Base-by-base conservation (phyloP, 2,113 vertebrate species). In the Dermatemys mawii region DNA sequence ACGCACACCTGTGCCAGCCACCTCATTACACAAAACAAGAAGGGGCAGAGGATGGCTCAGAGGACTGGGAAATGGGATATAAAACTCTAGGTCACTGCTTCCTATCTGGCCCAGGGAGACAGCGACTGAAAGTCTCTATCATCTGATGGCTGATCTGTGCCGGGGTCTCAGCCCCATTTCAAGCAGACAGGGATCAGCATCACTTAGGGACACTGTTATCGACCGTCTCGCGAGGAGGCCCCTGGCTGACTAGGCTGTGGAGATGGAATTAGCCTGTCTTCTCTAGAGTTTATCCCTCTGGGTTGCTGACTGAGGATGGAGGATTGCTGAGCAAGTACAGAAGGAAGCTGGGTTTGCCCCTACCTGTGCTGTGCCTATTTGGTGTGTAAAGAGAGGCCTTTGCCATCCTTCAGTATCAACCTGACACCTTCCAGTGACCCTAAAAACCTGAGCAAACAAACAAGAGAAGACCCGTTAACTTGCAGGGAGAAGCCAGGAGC, bases 1-100 rank as follows among this genome's bases (percentile, higher is more conserved):
- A 12, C 6, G 1, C 16, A 1, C 24, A 2, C 76, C 76, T 32
- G 21, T 35, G n/a, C 38, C 81, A 73, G 49, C 48, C 1, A 0
- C 16, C n/a, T 85, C 53, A 38, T 60, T 60, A 57, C 13, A 0
- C 60, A 57, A 44, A 80, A 70, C 27, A 10, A 4, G 4, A 29
- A 1, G 13, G 86, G 57, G 82, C 70, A 32, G 35, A 0, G 0
- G 32, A 46, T 49, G 48, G 60, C 83, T 48, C 54, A 21, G 13
- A 75, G 73, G 35, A n/a, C 73, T 75, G 2, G 0, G 44, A 73
- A 89, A n/a, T 53, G 35, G 79, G 81, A 11, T 6, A 5, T 8
- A 1, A 1, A 14, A 91, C 76, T 63, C 60, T 57, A 70, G 9
- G 9, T 19, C 57, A 55, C 29, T 51, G 78, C 48, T 49, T 2